Evolutionary conservation across 2,113 vertebrate genomes (phyloP).

Genomic region (Psittacula cyanocephala): DNA sequence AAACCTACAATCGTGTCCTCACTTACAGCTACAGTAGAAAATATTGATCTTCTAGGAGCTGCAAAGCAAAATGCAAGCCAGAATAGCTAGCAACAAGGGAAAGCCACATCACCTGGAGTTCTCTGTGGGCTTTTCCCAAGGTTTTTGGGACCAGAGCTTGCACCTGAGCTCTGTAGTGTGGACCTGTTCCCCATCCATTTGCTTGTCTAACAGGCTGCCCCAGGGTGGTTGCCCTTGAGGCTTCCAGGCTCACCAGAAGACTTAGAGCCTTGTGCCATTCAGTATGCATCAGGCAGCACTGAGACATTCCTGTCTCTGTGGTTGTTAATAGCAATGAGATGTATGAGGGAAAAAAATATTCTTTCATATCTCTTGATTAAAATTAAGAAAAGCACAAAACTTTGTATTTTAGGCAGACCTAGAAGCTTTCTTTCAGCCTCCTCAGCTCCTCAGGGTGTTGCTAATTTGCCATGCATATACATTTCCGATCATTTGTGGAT

Average conservation of each 20-base stretch:
- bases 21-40: background rate
- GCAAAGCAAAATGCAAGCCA: background rate
- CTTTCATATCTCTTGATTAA: background rate
- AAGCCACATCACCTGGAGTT: background rate
- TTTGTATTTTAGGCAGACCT: background rate
- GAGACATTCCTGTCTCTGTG: fast-evolving
- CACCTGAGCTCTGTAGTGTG: fast-evolving
- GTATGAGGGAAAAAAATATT: background rate
- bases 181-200: fast-evolving
- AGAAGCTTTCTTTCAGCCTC: background rate
- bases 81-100: too few relatives aligned
- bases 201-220: background rate
- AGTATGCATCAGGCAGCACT: fast-evolving
- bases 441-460: background rate
- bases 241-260: background rate
- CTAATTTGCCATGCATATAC: background rate
- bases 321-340: background rate
- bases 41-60: background rate
- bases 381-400: background rate
- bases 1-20: background rate
- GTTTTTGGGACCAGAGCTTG: background rate
- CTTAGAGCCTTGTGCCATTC: background rate
- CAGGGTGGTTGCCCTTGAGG: background rate
- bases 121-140: background rate
- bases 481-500: background rate